Evolutionary conservation across 1,140 invertebrate species (phyloP), one percentile per base, ranked within the genome.

Genomic region (Neocloeon triangulifer): DNA sequence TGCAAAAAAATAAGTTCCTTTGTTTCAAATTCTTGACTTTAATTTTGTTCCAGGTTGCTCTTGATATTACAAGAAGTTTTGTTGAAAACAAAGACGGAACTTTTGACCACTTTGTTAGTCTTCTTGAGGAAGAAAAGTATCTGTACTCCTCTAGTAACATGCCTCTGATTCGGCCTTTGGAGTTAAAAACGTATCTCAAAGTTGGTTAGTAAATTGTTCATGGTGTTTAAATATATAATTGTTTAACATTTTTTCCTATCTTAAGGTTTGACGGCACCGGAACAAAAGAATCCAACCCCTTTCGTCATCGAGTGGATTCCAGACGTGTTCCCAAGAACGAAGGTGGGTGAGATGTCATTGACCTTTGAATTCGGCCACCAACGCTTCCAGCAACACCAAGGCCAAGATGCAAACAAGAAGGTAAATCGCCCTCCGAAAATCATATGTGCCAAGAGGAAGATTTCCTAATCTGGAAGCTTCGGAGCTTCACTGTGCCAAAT

Each of bases 251-350:
- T n/a, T n/a, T n/a, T n/a, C n/a, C n/a, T n/a, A n/a, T n/a, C n/a
- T n/a, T n/a, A 34, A 69, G 67, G 69, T 31, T 62, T 60, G 38
- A 63, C 58, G 2, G 50, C 58, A 12, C 49, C 55, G 9, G 59
- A 66, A 40, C 62, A 67, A 46, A 59, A 60, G 28, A 62, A 69
- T 30, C 62, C 66, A 12, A 69, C 62, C n/a, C 70, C 71, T 25
- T 74, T 77, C 45, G 53, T 69, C 10, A 73, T 78, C 30, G 73
- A 78, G 49, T 78, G 73, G 73, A 75, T 73, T 39, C 73, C 73
- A 2, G 68, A 76, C 42, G 62, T 77, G 37, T 49, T 76, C n/a
- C 72, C 72, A 7, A 55, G 62, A 40, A 65, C 65, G 5, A 61
- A 66, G 40, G 63, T 73, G 27, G 72, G 73, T 13, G 71, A 76